phyloP scores from a whole-genome alignment of 2,797 vertebrate species.

The Coilia nasus region DNA sequence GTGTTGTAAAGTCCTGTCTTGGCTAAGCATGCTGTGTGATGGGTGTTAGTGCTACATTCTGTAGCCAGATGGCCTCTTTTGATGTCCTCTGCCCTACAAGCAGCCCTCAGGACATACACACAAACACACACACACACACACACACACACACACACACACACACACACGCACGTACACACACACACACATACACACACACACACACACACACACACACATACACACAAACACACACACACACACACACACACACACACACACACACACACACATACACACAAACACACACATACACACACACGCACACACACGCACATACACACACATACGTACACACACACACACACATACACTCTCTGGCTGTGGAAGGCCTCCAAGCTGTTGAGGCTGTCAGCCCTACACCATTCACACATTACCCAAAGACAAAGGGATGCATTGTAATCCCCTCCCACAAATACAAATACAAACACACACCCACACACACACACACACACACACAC shows the following conservation, averaged over 20 bases:
- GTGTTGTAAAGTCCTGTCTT: background rate
- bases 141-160: conserved; percentile 1
- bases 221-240: background rate
- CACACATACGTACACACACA: too few species aligned
- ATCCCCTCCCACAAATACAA: background rate
- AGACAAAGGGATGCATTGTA: conserved; percentile 61
- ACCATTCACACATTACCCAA: conserved; percentile 66
- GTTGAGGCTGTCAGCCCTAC: conserved; percentile 65
- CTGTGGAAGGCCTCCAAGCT: conserved; percentile 59
- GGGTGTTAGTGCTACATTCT: background rate
- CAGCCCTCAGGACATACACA: conserved; percentile 27
- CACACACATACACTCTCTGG: conserved; percentile 27
- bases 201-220: background rate
- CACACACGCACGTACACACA: background rate
- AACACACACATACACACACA: too few species aligned
- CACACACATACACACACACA: conserved; percentile 6
- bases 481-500: conserved; percentile 21
- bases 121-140: background rate
- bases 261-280: background rate
- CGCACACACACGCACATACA: too few species aligned
- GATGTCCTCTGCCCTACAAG: background rate
- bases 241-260: conserved; percentile 5
- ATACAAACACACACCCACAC: conserved; percentile 1
- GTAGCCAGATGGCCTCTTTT: background rate
- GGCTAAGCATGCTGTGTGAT: background rate